Evolutionary conservation across 2,113 vertebrate species (phyloP).

Genomic region (Bothrops jararaca): DNA sequence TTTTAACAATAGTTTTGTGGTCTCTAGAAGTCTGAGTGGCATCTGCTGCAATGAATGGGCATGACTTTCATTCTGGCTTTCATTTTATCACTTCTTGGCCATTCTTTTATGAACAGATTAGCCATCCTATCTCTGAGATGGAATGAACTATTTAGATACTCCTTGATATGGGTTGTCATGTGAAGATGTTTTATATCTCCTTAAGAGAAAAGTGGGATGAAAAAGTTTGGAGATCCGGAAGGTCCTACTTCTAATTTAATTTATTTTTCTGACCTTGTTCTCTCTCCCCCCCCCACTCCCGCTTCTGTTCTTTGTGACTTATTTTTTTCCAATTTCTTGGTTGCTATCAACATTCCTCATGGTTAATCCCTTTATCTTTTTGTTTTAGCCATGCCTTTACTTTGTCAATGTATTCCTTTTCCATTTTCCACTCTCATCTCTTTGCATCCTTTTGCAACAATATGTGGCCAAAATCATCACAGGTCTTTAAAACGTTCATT

Average conservation of each 20-base stretch:
- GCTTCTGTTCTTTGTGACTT: neutral
- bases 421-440: neutral
- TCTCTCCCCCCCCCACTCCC: neutral
- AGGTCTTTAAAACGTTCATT: neutral
- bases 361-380: neutral
- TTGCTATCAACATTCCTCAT: neutral
- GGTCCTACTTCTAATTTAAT: neutral
- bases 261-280: too few species aligned
- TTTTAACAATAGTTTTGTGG: too few species aligned
- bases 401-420: neutral
- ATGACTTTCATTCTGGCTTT: too few species aligned
- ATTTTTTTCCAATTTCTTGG: neutral
- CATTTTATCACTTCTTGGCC: too few species aligned
- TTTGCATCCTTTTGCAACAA: neutral
- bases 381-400: neutral
- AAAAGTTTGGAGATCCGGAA: neutral
- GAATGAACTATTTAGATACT: too few species aligned
- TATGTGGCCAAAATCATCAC: neutral
- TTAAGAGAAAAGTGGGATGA: neutral
- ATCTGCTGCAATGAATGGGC: too few species aligned
- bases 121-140: too few species aligned
- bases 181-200: neutral
- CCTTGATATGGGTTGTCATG: too few species aligned
- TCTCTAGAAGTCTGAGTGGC: too few species aligned
- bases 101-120: too few species aligned